Evolutionary conservation across 1,140 invertebrate species (phyloP).

Genomic region (Homarus americanus): DNA sequence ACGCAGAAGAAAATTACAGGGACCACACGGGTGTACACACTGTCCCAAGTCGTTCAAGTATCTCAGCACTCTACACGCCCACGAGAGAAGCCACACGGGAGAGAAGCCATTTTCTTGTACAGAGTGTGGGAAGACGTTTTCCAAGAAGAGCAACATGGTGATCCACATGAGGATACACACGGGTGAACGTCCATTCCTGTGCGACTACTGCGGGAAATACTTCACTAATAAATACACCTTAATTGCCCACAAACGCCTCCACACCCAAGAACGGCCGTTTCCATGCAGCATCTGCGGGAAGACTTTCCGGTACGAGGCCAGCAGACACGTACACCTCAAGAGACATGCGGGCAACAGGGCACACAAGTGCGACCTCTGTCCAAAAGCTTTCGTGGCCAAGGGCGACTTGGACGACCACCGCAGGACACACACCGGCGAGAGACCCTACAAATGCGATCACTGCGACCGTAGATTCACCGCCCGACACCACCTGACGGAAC

Average conservation of each 20-base stretch:
- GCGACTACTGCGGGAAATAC: conserved; percentile 15
- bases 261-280: conserved; percentile 27
- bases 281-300: conserved; percentile 17
- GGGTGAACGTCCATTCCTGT: conserved; percentile 23
- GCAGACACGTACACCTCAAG: conserved; percentile 29
- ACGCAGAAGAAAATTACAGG: neutral
- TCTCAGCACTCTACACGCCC: neutral
- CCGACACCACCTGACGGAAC: conserved; percentile 23
- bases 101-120: conserved; percentile 25
- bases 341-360: conserved; percentile 6
- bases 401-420: conserved; percentile 4
- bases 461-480: neutral
- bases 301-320: conserved; percentile 24
- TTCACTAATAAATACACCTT: conserved; percentile 23
- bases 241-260: conserved; percentile 1
- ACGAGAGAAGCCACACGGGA: conserved; percentile 20
- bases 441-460: conserved; percentile 17
- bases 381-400: conserved; percentile 12
- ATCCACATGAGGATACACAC: conserved; percentile 21
- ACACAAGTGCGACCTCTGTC: conserved; percentile 22
- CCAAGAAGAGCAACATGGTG: conserved; percentile 20
- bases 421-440: conserved; percentile 29
- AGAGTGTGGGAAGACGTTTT: conserved; percentile 15
- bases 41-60: conserved; percentile 1
- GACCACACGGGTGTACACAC: neutral